Base-by-base conservation (phyloP, 2,113 vertebrate genomes). In the Callocephalon fimbriatum region DNA sequence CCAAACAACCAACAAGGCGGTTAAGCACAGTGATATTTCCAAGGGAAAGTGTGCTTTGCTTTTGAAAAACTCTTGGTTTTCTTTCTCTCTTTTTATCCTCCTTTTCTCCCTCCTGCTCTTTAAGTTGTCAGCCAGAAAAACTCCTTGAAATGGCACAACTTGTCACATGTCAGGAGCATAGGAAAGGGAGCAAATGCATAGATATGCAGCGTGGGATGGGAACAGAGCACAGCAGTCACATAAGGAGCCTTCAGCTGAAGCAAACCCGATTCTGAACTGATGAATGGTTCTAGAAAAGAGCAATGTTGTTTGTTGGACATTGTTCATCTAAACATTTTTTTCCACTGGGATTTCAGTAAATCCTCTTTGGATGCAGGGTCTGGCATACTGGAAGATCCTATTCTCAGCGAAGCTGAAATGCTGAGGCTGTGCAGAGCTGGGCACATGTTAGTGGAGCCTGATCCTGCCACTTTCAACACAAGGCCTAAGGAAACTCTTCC, bases 81-180 rank as follows among this genome's bases (percentile, higher is more conserved):
- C 25, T 23, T n/a, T 38, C 10, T 58, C 20, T 29, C 12, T 44
- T 48, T 38, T 22, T 17, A 12, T 12, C 3, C 5, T 12, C 7
- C 6, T 5, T 5, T 13, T 15, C 0, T 1, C 5, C 2, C 15
- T 2, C 7, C 31, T 4, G 6, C 31, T 40, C 21, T 11, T 66
- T 54, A 29, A 17, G 10, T 40, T 86, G 79, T 59, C 84, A 68
- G 19, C 17, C 53, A 37, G 51, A 40, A 2, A 45, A 27, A 2
- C 38, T 81, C 37, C 51, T 82, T 92, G 62, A 74, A n/a, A 26
- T 7, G 38, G 35, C 44, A 56, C 22, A 65, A 42, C 25, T 71
- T 50, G 17, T 67, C 56, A 31, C 18, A 27, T 1, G 0, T 38
- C 47, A 58, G 45, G 15, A 94, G 35, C 18, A 47, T 0, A 12